Evolutionary conservation across 2,888 invertebrate genomes (phyloP).

Genomic region (Salpingus planirostris): DNA sequence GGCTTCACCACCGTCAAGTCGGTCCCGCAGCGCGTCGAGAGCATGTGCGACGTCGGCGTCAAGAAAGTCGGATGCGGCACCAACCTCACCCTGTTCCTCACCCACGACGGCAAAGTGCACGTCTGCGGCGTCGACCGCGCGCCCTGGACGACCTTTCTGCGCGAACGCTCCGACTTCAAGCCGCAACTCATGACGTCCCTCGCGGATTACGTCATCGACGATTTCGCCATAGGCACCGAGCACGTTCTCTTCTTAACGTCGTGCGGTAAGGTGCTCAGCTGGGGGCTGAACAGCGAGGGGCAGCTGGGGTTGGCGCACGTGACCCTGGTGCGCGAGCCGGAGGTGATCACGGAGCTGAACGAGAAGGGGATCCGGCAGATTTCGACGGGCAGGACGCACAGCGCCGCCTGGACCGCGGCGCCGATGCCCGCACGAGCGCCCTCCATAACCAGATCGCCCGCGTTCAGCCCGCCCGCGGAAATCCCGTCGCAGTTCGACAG

Average conservation of each 20-base stretch:
- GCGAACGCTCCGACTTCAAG: constrained; percentile 43
- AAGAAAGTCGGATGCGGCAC: constrained; percentile 56
- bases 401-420: constrained; percentile 54
- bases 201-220: constrained; percentile 45
- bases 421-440: constrained; percentile 44
- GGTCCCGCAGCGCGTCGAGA: constrained; percentile 47
- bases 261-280: constrained; percentile 51
- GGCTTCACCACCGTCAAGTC: constrained; percentile 43
- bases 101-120: constrained; percentile 48
- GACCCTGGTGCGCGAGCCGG: constrained; percentile 48
- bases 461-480: constrained; percentile 45
- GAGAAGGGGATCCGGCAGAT: constrained; percentile 51
- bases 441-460: constrained; percentile 44
- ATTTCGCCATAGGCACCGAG: constrained; percentile 53
- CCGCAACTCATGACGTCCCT: constrained; percentile 46
- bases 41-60: constrained; percentile 46
- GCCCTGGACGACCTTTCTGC: constrained; percentile 48
- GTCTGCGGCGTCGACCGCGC: constrained; percentile 54
- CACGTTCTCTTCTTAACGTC: constrained; percentile 49
- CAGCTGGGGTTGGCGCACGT: constrained; percentile 52
- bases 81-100: constrained; percentile 54
- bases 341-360: constrained; percentile 44
- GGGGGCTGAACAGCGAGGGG: constrained; percentile 57
- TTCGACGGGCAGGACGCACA: constrained; percentile 54
- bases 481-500: constrained; percentile 51